Evolutionary conservation across 2,113 vertebrate genomes (phyloP).

Genomic region (Syngnathus scovelli): DNA sequence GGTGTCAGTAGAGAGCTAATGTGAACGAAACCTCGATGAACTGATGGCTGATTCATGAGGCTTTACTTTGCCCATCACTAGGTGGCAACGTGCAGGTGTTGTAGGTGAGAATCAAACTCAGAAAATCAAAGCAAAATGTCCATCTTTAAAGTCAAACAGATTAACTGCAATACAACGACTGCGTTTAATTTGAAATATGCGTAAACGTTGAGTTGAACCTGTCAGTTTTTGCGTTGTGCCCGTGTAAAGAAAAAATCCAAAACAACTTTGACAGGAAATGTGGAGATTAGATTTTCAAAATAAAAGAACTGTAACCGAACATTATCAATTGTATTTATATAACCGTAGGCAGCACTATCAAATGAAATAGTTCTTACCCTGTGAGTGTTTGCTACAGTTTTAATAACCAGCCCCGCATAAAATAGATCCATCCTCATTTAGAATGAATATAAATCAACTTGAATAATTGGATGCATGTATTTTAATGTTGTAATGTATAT

Average conservation of each 20-base stretch:
- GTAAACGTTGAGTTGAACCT: neutral
- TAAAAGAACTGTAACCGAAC: slow-evolving; percentile 15
- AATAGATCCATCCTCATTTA: neutral
- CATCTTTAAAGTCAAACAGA: too few relatives aligned
- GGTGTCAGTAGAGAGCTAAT: too few relatives aligned
- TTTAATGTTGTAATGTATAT: neutral
- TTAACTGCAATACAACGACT: too few relatives aligned
- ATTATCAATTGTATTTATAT: neutral
- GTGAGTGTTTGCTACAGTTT: neutral
- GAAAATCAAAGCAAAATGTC: too few relatives aligned
- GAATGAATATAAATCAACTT: neutral
- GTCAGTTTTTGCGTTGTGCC: slow-evolving; percentile 27
- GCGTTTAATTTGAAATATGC: too few relatives aligned
- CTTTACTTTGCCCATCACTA: too few relatives aligned
- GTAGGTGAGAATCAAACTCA: too few relatives aligned
- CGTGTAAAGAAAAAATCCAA: slow-evolving; percentile 10
- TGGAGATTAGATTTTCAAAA: slow-evolving; percentile 19
- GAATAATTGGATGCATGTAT: neutral
- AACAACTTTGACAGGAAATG: slow-evolving; percentile 19
- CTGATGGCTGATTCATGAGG: too few relatives aligned
- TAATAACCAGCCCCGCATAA: neutral
- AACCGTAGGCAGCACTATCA: neutral
- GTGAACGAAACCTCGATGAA: too few relatives aligned
- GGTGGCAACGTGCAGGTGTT: too few relatives aligned
- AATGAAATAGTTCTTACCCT: too few relatives aligned